Evolutionary conservation across 2,113 vertebrate species (phyloP).

Genomic region (Forbesichthys agassizii): DNA sequence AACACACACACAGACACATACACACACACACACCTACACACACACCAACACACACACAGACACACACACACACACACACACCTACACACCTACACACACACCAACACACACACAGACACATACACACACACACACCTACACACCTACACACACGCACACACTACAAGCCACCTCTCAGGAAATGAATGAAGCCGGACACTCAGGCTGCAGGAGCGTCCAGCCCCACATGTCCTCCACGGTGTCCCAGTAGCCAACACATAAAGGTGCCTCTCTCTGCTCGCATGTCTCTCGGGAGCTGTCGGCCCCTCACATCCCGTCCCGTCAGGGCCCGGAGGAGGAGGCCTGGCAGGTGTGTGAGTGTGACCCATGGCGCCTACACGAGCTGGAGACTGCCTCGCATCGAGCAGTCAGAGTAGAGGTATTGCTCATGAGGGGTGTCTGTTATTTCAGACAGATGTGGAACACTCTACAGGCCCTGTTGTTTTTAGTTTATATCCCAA

Average conservation of each 20-base stretch:
- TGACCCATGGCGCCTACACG: conserved; percentile 31
- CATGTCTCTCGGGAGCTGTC: conserved; percentile 42
- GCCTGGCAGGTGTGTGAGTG: conserved; percentile 51
- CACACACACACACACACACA: too few relatives aligned
- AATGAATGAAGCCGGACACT: conserved; percentile 41
- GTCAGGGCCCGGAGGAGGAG: conserved; percentile 38
- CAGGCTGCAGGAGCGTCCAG: conserved; percentile 26
- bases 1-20: too few relatives aligned
- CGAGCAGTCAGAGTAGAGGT: conserved; percentile 26
- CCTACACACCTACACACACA: too few relatives aligned
- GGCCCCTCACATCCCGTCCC: conserved; percentile 37
- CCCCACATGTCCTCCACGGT: conserved; percentile 31
- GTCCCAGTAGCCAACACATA: conserved; percentile 17
- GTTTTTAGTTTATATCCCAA: background rate
- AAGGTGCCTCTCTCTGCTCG: conserved; percentile 31
- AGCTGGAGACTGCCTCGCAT: conserved; percentile 36
- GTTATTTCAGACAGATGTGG: conserved; percentile 56
- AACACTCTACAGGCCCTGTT: background rate
- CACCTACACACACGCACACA: conserved; percentile 4
- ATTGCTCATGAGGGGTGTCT: conserved; percentile 8
- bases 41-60: too few relatives aligned
- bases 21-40: too few relatives aligned
- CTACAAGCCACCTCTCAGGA: conserved; percentile 19
- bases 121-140: background rate
- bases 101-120: too few relatives aligned